Evolutionary conservation across 1,140 invertebrate genomes (phyloP).

Genomic region (Matsumurasca onukii): DNA sequence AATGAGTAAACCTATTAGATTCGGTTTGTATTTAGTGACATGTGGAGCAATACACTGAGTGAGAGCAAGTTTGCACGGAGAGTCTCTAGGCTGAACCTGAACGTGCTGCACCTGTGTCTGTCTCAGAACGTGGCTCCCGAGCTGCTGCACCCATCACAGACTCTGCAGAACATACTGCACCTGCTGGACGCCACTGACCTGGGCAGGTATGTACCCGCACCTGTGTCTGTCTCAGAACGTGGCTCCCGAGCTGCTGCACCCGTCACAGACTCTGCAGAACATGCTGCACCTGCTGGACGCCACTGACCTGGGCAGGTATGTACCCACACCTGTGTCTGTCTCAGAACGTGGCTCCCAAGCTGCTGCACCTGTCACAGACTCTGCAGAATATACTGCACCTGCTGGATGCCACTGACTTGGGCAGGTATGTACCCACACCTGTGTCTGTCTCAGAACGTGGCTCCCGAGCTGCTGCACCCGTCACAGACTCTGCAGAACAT

Average conservation of each 20-base stretch:
- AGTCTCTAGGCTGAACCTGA: conserved; percentile 77
- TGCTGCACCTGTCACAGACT: conserved; percentile 67
- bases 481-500: conserved; percentile 74
- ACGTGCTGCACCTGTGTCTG: conserved; percentile 79
- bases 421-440: conserved; percentile 68
- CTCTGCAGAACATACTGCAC: conserved; percentile 70
- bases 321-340: conserved; percentile 73
- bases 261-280: conserved; percentile 72
- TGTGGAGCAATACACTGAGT: conserved; percentile 66
- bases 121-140: conserved; percentile 69
- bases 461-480: conserved; percentile 61
- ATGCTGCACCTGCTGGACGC: conserved; percentile 67
- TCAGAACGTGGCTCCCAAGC: conserved; percentile 66
- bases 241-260: conserved; percentile 60
- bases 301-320: conserved; percentile 68
- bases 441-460: conserved; percentile 76
- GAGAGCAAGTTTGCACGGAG: conserved; percentile 70
- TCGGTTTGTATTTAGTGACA: no score
- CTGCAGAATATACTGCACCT: conserved; percentile 72
- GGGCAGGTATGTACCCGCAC: conserved; percentile 60
- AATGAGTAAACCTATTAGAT: no score
- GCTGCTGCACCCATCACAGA: conserved; percentile 64
- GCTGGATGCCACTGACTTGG: conserved; percentile 66
- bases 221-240: conserved; percentile 79
- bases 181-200: conserved; percentile 68